These are phyloP conservation scores for Botia kubotai DNA, from an alignment of 2,797 vertebrate species.

Conservation along the genomic window DNA sequence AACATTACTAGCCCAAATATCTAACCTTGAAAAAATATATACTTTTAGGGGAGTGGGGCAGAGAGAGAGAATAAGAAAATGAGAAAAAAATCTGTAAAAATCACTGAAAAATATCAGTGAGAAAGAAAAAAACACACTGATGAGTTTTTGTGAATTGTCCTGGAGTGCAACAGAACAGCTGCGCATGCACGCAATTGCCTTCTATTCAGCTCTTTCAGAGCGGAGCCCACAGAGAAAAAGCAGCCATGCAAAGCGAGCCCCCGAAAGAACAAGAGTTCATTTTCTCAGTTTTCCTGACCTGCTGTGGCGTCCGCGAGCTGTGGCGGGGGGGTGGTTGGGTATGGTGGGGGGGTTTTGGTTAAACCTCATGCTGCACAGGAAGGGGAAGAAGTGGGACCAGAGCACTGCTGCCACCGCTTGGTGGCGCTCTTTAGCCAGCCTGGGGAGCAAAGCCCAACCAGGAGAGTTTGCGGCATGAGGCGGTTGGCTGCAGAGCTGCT, in stretches of 20 bases:
- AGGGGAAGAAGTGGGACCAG: constrained; percentile 94
- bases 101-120: neutral
- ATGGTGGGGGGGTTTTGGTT: no score
- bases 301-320: constrained; percentile 92
- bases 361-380: constrained; percentile 89
- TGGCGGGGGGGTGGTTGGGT: constrained; percentile 80
- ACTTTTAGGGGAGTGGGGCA: neutral
- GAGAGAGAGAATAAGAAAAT: no score
- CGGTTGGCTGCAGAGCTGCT: constrained; percentile 80
- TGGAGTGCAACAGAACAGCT: constrained; percentile 19
- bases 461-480: constrained; percentile 56
- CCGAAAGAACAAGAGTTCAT: constrained; percentile 48
- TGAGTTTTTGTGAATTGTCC: constrained; percentile 1
- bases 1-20: neutral
- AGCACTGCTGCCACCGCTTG: constrained; percentile 89
- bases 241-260: constrained; percentile 43
- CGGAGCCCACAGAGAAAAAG: constrained; percentile 34
- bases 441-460: constrained; percentile 72
- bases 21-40: neutral
- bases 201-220: constrained; percentile 40
- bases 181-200: neutral
- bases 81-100: neutral
- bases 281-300: constrained; percentile 79
- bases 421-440: constrained; percentile 92
- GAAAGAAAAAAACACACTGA: neutral